A percentile compares a stretch with the other conserved stretches of the same genome.
Conservation (phyloP, 2,113 vertebrate species). For the Cyprinodon variegatus region DNA sequence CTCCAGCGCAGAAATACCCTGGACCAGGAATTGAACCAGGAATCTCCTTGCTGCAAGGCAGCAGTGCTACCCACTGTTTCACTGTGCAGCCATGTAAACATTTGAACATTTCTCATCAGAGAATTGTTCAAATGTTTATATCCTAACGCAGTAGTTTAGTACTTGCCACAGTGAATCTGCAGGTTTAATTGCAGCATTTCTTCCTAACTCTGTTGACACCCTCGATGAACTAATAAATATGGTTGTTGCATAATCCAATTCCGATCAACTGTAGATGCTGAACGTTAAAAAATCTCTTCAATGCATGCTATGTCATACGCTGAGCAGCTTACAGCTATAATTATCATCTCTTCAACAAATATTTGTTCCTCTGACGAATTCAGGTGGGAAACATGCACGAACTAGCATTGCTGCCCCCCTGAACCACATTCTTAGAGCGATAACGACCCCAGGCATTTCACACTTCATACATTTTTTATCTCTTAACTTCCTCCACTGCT, state of each 20-base stretch:
- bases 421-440: not conserved
- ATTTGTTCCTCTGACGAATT: not conserved
- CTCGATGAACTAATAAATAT: not conserved
- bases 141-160: not conserved
- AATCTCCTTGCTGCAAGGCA: too few species aligned
- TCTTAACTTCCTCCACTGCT: not conserved
- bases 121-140: not conserved
- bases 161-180: not conserved
- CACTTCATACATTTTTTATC: not conserved
- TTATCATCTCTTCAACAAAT: not conserved
- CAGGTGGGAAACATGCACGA: not conserved
- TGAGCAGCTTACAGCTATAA: not conserved
- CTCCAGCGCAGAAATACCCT: too few species aligned
- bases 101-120: not conserved
- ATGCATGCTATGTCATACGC: not conserved
- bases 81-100: not conserved
- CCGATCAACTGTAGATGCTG: not conserved
- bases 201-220: not conserved
- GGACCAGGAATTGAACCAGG: too few species aligned
- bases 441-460: not conserved
- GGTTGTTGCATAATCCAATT: not conserved
- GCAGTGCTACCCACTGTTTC: too few species aligned
- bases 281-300: not conserved
- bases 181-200: not conserved
- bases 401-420: not conserved